These are phyloP conservation scores for Austrofundulus limnaeus DNA, from an alignment of 2,113 vertebrate species.

Conservation along the genomic window DNA sequence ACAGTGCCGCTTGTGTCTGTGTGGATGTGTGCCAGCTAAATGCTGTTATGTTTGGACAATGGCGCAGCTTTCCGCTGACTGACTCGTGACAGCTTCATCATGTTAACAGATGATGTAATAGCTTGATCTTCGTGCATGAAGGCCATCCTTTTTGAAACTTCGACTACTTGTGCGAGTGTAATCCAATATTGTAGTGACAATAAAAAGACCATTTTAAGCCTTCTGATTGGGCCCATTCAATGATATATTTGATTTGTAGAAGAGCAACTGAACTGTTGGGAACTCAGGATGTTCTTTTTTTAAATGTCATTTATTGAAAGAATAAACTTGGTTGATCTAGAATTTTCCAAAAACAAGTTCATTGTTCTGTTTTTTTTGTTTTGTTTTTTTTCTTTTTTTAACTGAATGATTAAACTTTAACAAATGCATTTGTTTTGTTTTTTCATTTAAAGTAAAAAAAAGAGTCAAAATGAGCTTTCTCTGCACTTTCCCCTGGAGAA, in stretches of 20 bases:
- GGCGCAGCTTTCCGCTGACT: slow-evolving; percentile 51
- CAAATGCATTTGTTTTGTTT: no score
- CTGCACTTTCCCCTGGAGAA: no score
- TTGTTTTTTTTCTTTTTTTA: neutral
- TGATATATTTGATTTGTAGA: neutral
- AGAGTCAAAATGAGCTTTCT: no score
- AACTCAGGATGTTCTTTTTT: neutral
- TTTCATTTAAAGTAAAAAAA: no score
- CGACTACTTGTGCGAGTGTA: slow-evolving; percentile 10
- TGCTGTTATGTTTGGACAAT: slow-evolving; percentile 64
- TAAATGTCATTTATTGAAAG: neutral
- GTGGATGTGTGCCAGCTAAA: slow-evolving; percentile 57
- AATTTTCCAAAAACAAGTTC: neutral
- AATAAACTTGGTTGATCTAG: no score
- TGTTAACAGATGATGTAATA: slow-evolving; percentile 51
- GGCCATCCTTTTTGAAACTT: slow-evolving; percentile 7
- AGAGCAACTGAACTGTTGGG: neutral
- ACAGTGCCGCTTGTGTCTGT: slow-evolving; percentile 63
- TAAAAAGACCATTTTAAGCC: neutral
- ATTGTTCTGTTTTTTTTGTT: neutral
- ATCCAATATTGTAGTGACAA: slow-evolving; percentile 2
- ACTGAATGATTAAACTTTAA: neutral
- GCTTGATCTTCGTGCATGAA: slow-evolving; percentile 38
- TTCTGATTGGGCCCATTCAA: neutral
- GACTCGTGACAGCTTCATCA: slow-evolving; percentile 62